Base-by-base conservation (phyloP, 2,888 invertebrate species). In the Perizoma affinitatum region DNA sequence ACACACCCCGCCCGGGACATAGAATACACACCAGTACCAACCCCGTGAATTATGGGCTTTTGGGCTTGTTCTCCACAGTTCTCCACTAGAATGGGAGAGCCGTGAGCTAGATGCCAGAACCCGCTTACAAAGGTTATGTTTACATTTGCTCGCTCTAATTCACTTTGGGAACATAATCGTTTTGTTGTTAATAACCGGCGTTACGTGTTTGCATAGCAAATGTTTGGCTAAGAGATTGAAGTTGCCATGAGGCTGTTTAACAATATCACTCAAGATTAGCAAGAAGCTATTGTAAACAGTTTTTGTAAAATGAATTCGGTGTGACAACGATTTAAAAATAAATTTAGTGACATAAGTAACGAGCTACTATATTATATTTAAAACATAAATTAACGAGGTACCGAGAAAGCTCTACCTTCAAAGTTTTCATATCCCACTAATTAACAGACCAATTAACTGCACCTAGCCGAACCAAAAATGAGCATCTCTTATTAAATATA, bases 11-110 rank as follows among this genome's bases (percentile, higher is more conserved):
- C 74, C 82, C 76, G 72, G 60, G 65, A 68, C 61, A 61, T 54
- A 61, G 61, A 56, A 56, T 56, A 61, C 52, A 52, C 52, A 50
- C 50, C 36, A 61, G 58, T 58, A 42, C 52, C 57, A 34, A 45
- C 49, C 48, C 80, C 79, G 90, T 90, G 90, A 90, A 73, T 88
- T 90, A 91, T 91, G 91, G 80, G 80, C 82, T 82, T 81, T 77
- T 38, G 33, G 22, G 35, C 62, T 51, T 62, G 47, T 7, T 42
- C 45, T 36, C 44, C 59, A 44, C 50, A 47, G 48, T 41, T 63
- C 52, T 55, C 55, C 55, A 55, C 47, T 47, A 79, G 78, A 79
- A 80, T 71, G 72, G 74, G 74, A 79, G 73, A 80, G 69, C 69
- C 68, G 72, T 60, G 73, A 75, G 79, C 75, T 79, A 78, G 79